phyloP scores from a whole-genome alignment of 2,113 vertebrate species.

The Ceuthmochares aereus region DNA sequence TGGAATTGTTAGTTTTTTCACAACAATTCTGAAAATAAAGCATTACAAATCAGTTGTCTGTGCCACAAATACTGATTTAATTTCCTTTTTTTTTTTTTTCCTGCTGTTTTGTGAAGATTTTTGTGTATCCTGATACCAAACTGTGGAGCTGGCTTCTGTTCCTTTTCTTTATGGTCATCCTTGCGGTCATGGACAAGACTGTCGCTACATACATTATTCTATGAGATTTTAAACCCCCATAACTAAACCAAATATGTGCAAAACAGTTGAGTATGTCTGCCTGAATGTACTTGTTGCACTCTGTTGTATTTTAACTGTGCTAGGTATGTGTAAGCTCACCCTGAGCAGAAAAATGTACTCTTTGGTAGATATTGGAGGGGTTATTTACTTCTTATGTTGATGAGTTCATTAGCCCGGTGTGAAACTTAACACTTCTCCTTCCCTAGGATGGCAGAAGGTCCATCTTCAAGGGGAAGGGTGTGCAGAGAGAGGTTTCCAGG shows the following conservation, averaged over 20 bases:
- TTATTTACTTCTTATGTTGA: not conserved
- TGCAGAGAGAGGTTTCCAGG: not conserved
- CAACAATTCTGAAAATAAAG: conserved; percentile 6
- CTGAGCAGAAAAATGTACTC: not conserved
- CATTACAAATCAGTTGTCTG: not conserved
- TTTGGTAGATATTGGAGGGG: not conserved
- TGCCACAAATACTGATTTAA: not conserved
- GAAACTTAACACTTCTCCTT: not conserved
- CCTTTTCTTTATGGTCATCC: not conserved
- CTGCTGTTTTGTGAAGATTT: not conserved
- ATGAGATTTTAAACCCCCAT: not conserved
- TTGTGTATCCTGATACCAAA: not conserved
- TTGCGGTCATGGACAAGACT: not conserved
- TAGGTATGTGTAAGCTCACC: not conserved
- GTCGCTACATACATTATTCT: not conserved
- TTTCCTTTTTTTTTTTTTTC: rapidly evolving
- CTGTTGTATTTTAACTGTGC: not conserved
- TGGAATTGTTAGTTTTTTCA: not conserved
- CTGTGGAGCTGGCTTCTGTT: not conserved
- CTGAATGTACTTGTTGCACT: not conserved
- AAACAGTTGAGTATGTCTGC: not conserved
- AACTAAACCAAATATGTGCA: not conserved
- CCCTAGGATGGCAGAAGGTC: not conserved
- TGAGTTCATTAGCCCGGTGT: not conserved
- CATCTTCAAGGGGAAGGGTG: not conserved